Base-by-base conservation (phyloP, 2,797 vertebrate genomes). In the Podarcis lilfordi region DNA sequence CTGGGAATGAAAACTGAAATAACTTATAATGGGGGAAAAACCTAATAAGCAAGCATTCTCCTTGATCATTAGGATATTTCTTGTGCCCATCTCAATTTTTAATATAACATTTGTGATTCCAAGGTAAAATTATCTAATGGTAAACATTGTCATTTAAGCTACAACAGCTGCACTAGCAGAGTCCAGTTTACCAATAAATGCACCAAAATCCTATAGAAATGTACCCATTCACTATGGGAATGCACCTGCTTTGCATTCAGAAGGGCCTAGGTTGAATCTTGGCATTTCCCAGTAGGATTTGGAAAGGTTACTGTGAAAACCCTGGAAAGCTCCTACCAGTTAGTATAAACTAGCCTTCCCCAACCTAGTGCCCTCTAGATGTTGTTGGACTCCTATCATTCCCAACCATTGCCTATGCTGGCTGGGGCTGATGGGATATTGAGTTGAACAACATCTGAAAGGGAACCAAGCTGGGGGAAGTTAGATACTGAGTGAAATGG, bases 1-100 rank as follows among this genome's bases (percentile, higher is more conserved):
- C 59, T 92, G 74, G 86, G 79, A 95, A 91, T 2, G 23, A 90
- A 95, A 93, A 50, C 69, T 64, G 79, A 86, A 91, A 84, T 3
- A 55, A 1, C 21, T 82, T 35, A 71, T 79, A 79, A 15, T 86
- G 85, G 66, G 29, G 13, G 2, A 0, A 3, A 25, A 77, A 15
- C 50, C 50, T 15, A 77, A 50, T 55, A 76, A 77, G 17, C 29
- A 78, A n/a, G 27, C 17, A 78, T 79, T 61, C 29, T 72, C 68
- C 80, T 35, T 71, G 27, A 59, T 68, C 21, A 45, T 29, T 37
- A 59, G 13, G 27, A 68, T 35, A 19, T 25, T 72, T 77, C 25
- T n/a, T 59, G 10, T 43, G 19, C 11, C 59, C 21, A 78, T 32
- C 55, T 10, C 50, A 37, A n/a, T 27, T 11, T 87, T 55, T 69